A percentile compares a stretch with the other conserved stretches of the same genome.
Conservation (phyloP, 2,113 vertebrate genomes). For the Sceloporus tristichus region DNA sequence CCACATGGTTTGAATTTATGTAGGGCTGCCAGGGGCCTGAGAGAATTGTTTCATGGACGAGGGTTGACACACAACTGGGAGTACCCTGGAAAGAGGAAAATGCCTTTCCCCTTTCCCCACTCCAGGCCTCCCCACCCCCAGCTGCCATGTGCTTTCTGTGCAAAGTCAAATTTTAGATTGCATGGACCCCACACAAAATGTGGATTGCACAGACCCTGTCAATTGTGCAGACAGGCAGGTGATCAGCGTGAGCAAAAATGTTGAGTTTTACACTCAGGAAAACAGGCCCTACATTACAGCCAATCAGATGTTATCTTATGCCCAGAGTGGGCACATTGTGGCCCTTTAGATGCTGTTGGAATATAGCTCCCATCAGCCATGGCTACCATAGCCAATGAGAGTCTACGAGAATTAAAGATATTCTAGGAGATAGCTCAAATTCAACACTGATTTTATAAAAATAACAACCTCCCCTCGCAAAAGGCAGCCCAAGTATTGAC, state of each 20-base stretch:
- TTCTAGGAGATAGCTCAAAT: neutral
- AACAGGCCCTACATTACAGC: neutral
- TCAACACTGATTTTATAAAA: neutral
- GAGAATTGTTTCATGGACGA: conserved; percentile 24
- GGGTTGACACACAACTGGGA: conserved; percentile 9
- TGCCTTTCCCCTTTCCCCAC: neutral
- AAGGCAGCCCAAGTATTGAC: neutral
- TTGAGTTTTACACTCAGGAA: neutral
- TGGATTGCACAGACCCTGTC: neutral
- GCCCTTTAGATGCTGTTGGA: no score
- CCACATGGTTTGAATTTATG: conserved; percentile 26
- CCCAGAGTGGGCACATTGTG: neutral
- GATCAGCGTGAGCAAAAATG: neutral
- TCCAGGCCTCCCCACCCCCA: neutral
- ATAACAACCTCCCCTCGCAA: neutral
- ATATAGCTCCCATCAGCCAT: no score
- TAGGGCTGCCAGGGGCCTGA: neutral
- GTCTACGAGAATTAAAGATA: neutral
- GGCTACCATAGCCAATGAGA: neutral
- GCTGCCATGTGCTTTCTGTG: neutral
- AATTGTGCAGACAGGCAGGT: neutral
- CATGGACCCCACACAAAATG: neutral
- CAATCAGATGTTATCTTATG: neutral
- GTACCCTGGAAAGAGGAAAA: neutral
- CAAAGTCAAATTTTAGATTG: neutral